These are phyloP conservation scores for Salvator merianae DNA, from an alignment of 2,113 vertebrate species.

Conservation along the genomic window DNA sequence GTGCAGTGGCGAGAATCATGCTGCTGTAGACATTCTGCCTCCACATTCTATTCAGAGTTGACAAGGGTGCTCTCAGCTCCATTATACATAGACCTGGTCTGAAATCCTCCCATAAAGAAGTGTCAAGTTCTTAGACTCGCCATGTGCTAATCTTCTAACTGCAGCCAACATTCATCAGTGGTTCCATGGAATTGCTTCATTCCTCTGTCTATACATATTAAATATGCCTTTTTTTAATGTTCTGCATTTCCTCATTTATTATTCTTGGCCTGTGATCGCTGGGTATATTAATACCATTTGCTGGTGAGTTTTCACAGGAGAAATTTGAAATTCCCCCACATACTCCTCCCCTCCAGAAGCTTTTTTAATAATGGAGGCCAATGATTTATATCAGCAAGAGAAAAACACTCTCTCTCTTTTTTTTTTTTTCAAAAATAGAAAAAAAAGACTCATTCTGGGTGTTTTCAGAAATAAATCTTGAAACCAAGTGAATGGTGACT, in stretches of 20 bases:
- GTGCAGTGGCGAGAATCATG: too few relatives aligned
- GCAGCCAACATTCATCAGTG: background rate
- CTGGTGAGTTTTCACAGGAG: background rate
- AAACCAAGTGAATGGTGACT: background rate
- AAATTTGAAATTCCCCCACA: background rate
- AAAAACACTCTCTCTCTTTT: too few relatives aligned
- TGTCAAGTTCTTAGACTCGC: background rate
- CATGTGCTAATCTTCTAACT: background rate
- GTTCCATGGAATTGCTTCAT: background rate
- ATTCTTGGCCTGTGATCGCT: conserved; percentile 9
- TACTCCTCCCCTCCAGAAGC: background rate
- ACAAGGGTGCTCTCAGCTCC: too few relatives aligned
- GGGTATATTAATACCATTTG: conserved; percentile 28
- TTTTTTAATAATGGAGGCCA: conserved; percentile 14
- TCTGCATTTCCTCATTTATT: conserved; percentile 11
- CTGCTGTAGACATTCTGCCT: too few relatives aligned
- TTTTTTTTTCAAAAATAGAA: background rate
- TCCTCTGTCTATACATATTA: background rate
- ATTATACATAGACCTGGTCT: too few relatives aligned
- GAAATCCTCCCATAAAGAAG: background rate
- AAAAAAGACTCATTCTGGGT: background rate
- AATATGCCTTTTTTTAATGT: background rate
- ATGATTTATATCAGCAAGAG: conserved; percentile 2
- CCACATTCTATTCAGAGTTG: too few relatives aligned
- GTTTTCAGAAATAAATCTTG: conserved; percentile 2